Evolutionary conservation across 53 echinoderm and acorn worm genomes (phyloP).

Genomic region (Antedon mediterranea): DNA sequence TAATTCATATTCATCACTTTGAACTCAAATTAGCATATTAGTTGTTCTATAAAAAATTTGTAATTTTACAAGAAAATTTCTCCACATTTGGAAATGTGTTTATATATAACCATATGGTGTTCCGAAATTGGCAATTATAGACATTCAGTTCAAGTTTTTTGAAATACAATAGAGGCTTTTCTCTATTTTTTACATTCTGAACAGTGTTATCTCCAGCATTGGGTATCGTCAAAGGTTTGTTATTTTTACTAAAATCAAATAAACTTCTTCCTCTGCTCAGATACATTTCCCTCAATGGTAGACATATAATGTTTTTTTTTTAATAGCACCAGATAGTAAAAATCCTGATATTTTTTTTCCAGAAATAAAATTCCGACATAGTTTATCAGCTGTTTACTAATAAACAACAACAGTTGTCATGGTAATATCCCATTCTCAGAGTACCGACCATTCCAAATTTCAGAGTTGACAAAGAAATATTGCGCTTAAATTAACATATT

Average conservation of each 20-base stretch:
- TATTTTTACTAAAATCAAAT: neutral
- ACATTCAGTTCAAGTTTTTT: too few species aligned
- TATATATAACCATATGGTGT: too few species aligned
- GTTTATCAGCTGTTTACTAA: neutral
- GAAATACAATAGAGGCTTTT: too few species aligned
- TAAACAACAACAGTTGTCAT: neutral
- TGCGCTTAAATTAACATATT: neutral
- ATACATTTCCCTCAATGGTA: neutral
- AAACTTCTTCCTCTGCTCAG: neutral
- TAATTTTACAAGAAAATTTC: too few species aligned
- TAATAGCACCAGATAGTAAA: neutral
- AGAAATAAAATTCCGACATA: neutral
- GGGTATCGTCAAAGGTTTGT: neutral
- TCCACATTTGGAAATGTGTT: too few species aligned
- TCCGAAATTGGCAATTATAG: too few species aligned
- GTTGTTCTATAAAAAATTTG: too few species aligned
- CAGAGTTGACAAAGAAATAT: neutral
- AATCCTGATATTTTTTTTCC: neutral
- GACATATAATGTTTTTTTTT: neutral
- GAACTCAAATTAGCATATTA: too few species aligned
- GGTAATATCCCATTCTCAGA: neutral
- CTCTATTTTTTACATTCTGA: too few species aligned
- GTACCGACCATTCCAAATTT: neutral
- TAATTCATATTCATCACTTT: too few species aligned
- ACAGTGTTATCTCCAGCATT: neutral